Evolutionary conservation across 2,888 invertebrate genomes (phyloP).

Genomic region (Apodemia duryi): DNA sequence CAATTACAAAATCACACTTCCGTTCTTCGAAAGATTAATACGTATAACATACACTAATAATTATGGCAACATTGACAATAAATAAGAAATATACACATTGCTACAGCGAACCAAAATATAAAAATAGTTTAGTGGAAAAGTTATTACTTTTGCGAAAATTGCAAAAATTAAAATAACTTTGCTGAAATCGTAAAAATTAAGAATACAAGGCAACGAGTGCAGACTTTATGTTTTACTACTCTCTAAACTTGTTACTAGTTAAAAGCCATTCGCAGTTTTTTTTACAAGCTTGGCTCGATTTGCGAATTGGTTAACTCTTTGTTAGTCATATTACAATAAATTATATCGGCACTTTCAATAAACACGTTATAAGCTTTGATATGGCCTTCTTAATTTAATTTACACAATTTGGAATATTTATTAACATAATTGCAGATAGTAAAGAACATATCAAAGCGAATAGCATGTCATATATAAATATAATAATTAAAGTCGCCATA

Average conservation of each 20-base stretch:
- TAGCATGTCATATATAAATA: constrained; percentile 40
- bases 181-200: constrained; percentile 60
- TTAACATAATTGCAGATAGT: constrained; percentile 36
- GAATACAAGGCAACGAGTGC: constrained; percentile 78
- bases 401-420: constrained; percentile 27
- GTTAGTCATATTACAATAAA: constrained; percentile 57
- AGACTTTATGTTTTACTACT: constrained; percentile 76
- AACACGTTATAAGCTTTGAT: constrained; percentile 45
- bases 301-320: constrained; percentile 66
- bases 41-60: constrained; percentile 77
- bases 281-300: constrained; percentile 71
- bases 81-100: constrained; percentile 74
- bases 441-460: constrained; percentile 44
- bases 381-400: constrained; percentile 26
- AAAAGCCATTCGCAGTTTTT: constrained; percentile 55
- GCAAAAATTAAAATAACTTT: constrained; percentile 60
- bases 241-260: constrained; percentile 60
- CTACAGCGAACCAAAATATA: constrained; percentile 43
- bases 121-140: constrained; percentile 25
- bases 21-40: constrained; percentile 65
- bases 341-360: constrained; percentile 50
- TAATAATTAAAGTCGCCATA: constrained; percentile 25
- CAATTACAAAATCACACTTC: constrained; percentile 68
- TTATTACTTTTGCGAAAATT: constrained; percentile 46
- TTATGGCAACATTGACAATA: constrained; percentile 79